phyloP scores from a whole-genome alignment of 92 coral and sea anemone species.

The Zoanthus sansibaricus region DNA sequence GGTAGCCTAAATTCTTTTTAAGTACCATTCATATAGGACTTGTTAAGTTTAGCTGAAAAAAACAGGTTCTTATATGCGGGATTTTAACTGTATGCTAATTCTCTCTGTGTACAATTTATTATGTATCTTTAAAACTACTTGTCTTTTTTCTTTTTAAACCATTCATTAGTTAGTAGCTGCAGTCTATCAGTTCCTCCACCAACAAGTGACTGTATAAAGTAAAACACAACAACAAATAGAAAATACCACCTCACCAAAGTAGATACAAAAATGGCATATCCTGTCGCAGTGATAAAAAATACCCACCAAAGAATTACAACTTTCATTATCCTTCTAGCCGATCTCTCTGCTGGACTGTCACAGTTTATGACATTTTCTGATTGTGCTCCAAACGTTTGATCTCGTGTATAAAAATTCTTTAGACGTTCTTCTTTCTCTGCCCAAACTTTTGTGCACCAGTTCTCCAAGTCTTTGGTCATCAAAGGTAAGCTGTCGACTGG shows the following conservation, averaged over 20 bases:
- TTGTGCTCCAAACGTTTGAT: conserved; percentile 60
- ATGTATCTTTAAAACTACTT: too few species aligned
- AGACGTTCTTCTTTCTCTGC: conserved; percentile 84
- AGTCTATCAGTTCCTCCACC: conserved; percentile 72
- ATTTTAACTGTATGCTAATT: too few species aligned
- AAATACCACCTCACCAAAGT: conserved; percentile 77
- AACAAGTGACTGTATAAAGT: conserved; percentile 45
- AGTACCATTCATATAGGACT: too few species aligned
- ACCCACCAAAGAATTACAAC: conserved; percentile 74
- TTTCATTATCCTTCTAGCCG: conserved; percentile 60
- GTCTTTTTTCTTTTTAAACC: conserved; percentile 8
- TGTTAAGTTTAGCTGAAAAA: too few species aligned
- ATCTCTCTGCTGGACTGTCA: conserved; percentile 37
- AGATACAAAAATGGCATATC: conserved; percentile 54
- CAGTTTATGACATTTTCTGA: conserved; percentile 49
- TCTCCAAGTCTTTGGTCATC: conserved; percentile 73
- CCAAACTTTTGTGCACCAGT: conserved; percentile 92
- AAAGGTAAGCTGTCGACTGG: conserved; percentile 75
- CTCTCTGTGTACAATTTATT: too few species aligned
- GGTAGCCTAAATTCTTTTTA: too few species aligned
- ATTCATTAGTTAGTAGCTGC: conserved; percentile 64
- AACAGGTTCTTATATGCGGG: too few species aligned
- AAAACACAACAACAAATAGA: conserved; percentile 42
- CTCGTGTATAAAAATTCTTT: conserved; percentile 70
- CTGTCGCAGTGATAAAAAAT: conserved; percentile 49